Evolutionary conservation across 2,797 vertebrate species (phyloP).

Genomic region (Channallabes apus): DNA sequence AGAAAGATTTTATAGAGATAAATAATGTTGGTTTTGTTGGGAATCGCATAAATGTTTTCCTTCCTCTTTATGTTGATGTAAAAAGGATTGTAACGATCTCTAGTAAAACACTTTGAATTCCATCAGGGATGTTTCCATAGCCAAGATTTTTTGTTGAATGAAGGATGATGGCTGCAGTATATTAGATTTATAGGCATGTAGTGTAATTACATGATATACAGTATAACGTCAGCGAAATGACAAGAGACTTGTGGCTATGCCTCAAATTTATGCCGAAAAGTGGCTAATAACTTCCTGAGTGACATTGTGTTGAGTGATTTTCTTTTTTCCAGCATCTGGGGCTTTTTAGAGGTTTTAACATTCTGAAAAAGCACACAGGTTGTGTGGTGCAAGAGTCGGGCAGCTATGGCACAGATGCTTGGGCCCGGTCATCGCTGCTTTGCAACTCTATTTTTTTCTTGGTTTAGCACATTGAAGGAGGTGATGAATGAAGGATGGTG

Average conservation of each 20-base stretch:
- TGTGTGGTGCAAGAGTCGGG: too few species aligned
- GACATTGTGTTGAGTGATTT: too few species aligned
- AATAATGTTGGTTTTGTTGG: constrained; percentile 31
- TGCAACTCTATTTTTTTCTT: too few species aligned
- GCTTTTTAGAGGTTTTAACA: too few species aligned
- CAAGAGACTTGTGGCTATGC: neutral
- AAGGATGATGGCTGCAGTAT: neutral
- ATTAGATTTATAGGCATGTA: neutral
- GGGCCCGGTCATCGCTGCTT: too few species aligned
- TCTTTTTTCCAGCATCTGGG: too few species aligned
- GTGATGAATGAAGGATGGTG: too few species aligned
- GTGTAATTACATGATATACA: neutral
- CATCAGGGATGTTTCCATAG: constrained; percentile 15
- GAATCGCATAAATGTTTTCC: constrained; percentile 28
- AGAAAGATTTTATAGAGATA: neutral
- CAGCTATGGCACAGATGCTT: too few species aligned
- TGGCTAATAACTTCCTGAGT: too few species aligned
- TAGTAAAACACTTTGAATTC: constrained; percentile 24
- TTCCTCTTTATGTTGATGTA: neutral
- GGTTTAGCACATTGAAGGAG: too few species aligned
- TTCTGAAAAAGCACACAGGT: too few species aligned
- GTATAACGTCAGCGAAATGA: neutral
- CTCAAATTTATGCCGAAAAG: too few species aligned
- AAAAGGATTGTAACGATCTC: constrained; percentile 7
- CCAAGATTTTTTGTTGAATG: neutral